These are phyloP conservation scores for Aphis craccivora DNA, from an alignment of 1,140 invertebrate species.

Conservation along the genomic window DNA sequence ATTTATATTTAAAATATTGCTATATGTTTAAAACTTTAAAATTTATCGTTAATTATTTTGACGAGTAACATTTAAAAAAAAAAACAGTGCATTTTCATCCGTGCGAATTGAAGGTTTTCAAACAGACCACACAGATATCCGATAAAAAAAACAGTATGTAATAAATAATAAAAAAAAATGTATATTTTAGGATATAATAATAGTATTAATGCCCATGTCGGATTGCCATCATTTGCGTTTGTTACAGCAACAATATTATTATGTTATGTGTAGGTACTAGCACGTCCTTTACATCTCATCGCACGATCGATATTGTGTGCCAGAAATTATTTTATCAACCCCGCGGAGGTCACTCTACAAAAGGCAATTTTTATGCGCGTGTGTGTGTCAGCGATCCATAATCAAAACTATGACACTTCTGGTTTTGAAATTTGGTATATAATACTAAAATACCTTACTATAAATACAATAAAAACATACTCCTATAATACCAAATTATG, in stretches of 20 bases:
- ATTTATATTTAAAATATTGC: neutral
- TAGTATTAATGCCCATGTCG: neutral
- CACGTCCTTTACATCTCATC: neutral
- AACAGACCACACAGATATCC: neutral
- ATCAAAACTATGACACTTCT: no score
- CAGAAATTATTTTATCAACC: neutral
- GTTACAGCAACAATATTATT: neutral
- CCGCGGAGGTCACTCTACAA: neutral
- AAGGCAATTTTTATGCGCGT: no score
- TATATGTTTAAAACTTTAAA: neutral
- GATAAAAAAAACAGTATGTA: neutral
- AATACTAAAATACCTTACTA: no score
- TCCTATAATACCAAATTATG: no score
- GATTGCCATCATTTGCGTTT: no score
- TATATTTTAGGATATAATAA: neutral
- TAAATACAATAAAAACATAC: no score
- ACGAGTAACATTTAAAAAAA: neutral
- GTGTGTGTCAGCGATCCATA: no score
- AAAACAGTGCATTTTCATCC: neutral
- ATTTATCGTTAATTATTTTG: constrained; percentile 2
- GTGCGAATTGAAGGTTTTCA: neutral
- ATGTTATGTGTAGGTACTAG: neutral
- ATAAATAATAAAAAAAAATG: constrained; percentile 1
- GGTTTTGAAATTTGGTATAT: no score
- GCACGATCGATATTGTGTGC: neutral